Evolutionary conservation across 2,888 invertebrate species (phyloP), one percentile per base, ranked within the genome.

Genomic region (Punctoribates punctum): DNA sequence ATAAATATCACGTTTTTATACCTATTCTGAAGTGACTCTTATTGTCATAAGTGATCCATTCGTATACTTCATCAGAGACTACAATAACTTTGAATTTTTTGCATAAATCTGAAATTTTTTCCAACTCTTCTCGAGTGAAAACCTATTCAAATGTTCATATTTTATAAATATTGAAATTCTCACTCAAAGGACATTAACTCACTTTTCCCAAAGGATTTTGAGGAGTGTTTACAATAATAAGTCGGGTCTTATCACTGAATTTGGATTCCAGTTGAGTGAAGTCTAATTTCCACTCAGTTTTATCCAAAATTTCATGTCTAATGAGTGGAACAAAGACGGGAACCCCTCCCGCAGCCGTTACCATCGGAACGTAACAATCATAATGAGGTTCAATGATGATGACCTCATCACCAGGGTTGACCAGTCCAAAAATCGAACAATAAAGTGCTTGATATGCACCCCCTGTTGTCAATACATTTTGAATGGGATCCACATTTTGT

Each of bases 381-480:
- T 95, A 99, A 85, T 90, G 97, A 0, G 98, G 98, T 83, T 98
- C 98, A 79, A 98, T 94, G 27, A 98, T 92, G 78, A 97, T 94
- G 77, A 94, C 95, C 86, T 96, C 80, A 11, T 80, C 93, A 93
- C 0, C 95, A 0, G 88, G 87, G 80, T 92, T 91, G 9, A 96
- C 89, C 82, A 95, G 92, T 11, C 96, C 93, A 83, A 91, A 88
- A 78, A 96, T 90, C 15, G 92, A 85, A 70, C 90, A 89, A 85
- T 90, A 97, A 0, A 99, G 86, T 0, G 96, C 92, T 83, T 96
- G 95, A 82, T 97, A 99, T 0, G 97, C 99, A 6, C 99, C 98
- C 46, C 88, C 87, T 0, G 95, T 93, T 4, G 97, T 90, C 48
- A 97, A 83, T 65, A 98, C 87, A 84, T 99, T 96, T 77, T 88